Evolutionary conservation across 2,113 vertebrate genomes (phyloP).

Genomic region (Puffinus mauretanicus): DNA sequence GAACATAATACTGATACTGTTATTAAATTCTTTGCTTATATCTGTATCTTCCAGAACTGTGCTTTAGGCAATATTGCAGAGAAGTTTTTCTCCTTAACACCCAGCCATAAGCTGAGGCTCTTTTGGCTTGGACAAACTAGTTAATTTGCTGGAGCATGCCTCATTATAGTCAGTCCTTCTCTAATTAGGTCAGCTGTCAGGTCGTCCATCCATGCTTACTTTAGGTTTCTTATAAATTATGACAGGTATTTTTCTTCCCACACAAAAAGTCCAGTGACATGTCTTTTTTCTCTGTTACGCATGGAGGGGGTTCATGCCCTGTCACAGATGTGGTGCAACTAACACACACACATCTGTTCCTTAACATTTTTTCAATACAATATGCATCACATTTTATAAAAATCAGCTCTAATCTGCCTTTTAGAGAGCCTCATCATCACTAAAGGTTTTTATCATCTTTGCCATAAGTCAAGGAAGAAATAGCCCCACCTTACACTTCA

Average conservation of each 20-base stretch:
- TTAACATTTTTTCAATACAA: background rate
- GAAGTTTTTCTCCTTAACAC: background rate
- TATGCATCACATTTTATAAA: background rate
- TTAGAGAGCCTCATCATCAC: background rate
- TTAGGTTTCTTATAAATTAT: background rate
- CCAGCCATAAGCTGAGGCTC: background rate
- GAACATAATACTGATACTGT: background rate
- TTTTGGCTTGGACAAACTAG: background rate
- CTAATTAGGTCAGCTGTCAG: background rate
- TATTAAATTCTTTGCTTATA: background rate
- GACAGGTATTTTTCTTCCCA: background rate
- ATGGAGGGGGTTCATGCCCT: background rate
- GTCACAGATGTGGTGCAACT: background rate
- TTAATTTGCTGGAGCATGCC: background rate
- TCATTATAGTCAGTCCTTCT: background rate
- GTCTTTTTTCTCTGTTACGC: background rate
- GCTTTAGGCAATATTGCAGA: background rate
- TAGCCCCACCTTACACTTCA: background rate
- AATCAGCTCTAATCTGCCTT: background rate
- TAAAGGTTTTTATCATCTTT: background rate
- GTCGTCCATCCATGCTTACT: background rate
- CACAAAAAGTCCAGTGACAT: background rate
- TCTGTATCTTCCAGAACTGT: background rate
- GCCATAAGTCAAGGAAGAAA: background rate
- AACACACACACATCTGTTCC: background rate